Base-by-base conservation (phyloP, 2,888 invertebrate species). In the Drosophila infuscata region DNA sequence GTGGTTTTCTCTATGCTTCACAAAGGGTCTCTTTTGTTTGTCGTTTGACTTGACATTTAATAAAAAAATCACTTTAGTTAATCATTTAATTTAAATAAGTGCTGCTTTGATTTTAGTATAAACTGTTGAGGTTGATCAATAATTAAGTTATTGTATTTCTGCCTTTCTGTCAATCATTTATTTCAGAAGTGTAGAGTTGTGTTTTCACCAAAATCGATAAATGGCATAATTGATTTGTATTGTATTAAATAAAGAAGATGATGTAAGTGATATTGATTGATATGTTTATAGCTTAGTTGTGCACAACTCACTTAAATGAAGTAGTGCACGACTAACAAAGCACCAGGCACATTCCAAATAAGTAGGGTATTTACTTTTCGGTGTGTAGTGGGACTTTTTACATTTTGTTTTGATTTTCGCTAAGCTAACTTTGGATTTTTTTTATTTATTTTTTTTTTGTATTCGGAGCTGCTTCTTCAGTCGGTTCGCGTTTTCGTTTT, bases 361-460 rank as follows among this genome's bases (percentile, higher is more conserved):
- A 51, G 30, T 11, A 81, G 65, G 1, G 69, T 56, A 78, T 64
- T 8, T 4, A 15, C 6, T 2, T 0, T 52, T 74, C 57, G 43
- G 30, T 25, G 20, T 53, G n/a, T 15, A 15, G 36, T 54, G 11
- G 20, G 35, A 51, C n/a, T 2, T 17, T 20, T 20, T 20, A 5
- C 25, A 33, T 41, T 59, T 49, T 43, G 29, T 7, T 52, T 43
- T 58, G 38, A 17, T 56, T 51, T 33, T 43, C 25, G 54, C 56
- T 59, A 30, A 43, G 67, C 65, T 70, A 64, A 64, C 52, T 70
- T 70, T 46, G 68, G 70, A 64, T 57, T 61, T 57, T 77, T 29
- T 3, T 25, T 25, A 25, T 25, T 25, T 25, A 25, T 48, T 29
- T 29, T 29, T 3, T 29, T 25, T 29, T 29, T 9, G 7, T 38